Base-by-base conservation (phyloP, 2,888 invertebrate species). In the Scaptodrosophila latifasciaeformis region DNA sequence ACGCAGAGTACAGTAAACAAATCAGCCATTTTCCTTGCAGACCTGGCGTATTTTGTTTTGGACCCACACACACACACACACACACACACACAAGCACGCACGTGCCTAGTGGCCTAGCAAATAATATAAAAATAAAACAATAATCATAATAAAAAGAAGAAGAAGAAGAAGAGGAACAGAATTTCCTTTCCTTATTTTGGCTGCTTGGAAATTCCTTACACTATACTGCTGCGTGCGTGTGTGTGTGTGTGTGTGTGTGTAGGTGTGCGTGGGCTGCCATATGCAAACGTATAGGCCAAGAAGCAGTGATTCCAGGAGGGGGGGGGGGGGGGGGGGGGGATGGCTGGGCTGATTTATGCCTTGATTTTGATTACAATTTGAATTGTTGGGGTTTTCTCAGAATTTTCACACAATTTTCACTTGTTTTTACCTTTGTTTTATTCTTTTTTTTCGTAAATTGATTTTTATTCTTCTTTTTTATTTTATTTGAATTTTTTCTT, bases 1-100 rank as follows among this genome's bases (percentile, higher is more conserved):
- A n/a, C n/a, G n/a, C n/a, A n/a, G n/a, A n/a, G 61, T 59, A 61
- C 50, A 58, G 71, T 66, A 66, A 66, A 70, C 71, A 66, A 66
- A 66, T 67, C 67, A 67, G 53, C 51, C 54, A 40, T 51, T 65
- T 60, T 68, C 30, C 24, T 53, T 42, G n/a, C n/a, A n/a, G n/a
- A n/a, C n/a, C n/a, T n/a, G n/a, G n/a, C n/a, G n/a, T 42, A 52
- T 46, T 56, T 49, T 45, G 18, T 24, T 50, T 53, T 44, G 49
- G 29, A n/a, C n/a, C n/a, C n/a, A n/a, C 17, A 31, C 31, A 21
- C 43, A 21, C 43, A 29, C 30, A 45, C 24, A 43, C 12, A 43
- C 27, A 43, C 44, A 45, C 30, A n/a, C 44, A 37, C 37, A 37
- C 37, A 13, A 18, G 21, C n/a, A 18, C 9, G 21, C 40, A 31